Conservation (phyloP, 2,113 vertebrate species). For the Psittacula cyanocephala region DNA sequence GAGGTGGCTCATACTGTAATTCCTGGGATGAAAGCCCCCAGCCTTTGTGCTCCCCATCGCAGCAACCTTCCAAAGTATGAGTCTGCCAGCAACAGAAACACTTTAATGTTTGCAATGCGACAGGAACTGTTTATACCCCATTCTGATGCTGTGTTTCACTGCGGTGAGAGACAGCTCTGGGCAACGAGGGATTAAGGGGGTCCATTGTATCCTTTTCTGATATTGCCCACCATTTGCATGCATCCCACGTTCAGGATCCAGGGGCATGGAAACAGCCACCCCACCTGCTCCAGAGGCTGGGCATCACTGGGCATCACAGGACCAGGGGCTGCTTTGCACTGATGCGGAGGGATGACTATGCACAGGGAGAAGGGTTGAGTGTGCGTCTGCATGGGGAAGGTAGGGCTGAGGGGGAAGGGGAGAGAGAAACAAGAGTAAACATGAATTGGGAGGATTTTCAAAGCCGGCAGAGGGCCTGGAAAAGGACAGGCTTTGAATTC, state of each 20-base stretch:
- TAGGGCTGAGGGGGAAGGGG: not conserved
- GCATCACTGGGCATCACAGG: not conserved
- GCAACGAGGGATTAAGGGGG: constrained; percentile 21
- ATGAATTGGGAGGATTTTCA: constrained; percentile 37
- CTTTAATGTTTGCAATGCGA: not conserved
- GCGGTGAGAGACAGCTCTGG: not conserved
- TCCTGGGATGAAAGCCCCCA: not conserved
- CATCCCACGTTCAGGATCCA: not conserved
- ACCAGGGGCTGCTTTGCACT: not conserved
- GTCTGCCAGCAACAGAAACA: not conserved
- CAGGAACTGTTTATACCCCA: not conserved
- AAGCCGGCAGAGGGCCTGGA: constrained; percentile 61
- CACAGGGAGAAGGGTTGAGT: not conserved
- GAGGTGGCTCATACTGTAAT: not conserved
- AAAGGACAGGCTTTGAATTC: constrained; percentile 68
- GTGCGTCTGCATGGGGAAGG: not conserved
- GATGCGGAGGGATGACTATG: fast-evolving
- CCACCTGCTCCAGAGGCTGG: not conserved
- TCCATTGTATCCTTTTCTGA: constrained; percentile 28
- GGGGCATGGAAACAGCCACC: not conserved
- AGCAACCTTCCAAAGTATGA: not conserved
- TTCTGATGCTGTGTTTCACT: not conserved
- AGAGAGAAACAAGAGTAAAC: constrained; percentile 6
- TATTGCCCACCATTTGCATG: not conserved
- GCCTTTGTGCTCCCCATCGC: not conserved